Evolutionary conservation across 2,797 vertebrate genomes (phyloP), one percentile per base, ranked within the genome.

Genomic region (Poeciliopsis infans): DNA sequence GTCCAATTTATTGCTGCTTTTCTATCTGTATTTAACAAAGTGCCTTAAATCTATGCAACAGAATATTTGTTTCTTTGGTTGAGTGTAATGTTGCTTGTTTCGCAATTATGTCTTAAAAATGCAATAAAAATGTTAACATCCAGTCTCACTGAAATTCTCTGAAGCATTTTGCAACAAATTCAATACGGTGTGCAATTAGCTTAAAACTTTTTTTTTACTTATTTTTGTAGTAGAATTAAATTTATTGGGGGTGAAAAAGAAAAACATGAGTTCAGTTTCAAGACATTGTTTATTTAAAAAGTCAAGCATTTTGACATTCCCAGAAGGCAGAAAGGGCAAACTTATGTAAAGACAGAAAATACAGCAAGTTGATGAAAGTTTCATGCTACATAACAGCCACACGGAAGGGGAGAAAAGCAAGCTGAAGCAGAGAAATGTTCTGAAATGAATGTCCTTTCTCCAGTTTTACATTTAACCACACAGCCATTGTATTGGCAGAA

Each of bases 281-380:
- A 87, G 78, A 86, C 84, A 87, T 90, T 49, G 80, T 95, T 95
- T 95, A 95, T 95, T 43, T 95, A 94, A 88, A 95, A 95, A 95
- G 82, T 95, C 90, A 93, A 93, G 91, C 93, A 93, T 91, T 88
- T 90, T 92, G 90, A 92, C 87, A 92, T 89, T 93, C 87, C 85
- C 86, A 89, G 84, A 89, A 89, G 88, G 82, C 83, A 90, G 80
- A 88, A 79, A 83, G 72, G 79, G 82, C 75, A 83, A 85, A 83
- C 71, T 79, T n/a, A 83, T 77, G 79, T n/a, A 49, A 46, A 20
- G 81, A 90, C 69, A 77, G 77, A 91, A 92, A 87, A 79, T 81
- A 81, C 84, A 89, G 77, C 79, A 28, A 80, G 71, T 89, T 72
- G 78, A 84, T 80, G 6, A 87, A 69, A 76, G 84, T 80, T 84